Base-by-base conservation (phyloP, 2,888 invertebrate species). In the Watsonalla binaria region DNA sequence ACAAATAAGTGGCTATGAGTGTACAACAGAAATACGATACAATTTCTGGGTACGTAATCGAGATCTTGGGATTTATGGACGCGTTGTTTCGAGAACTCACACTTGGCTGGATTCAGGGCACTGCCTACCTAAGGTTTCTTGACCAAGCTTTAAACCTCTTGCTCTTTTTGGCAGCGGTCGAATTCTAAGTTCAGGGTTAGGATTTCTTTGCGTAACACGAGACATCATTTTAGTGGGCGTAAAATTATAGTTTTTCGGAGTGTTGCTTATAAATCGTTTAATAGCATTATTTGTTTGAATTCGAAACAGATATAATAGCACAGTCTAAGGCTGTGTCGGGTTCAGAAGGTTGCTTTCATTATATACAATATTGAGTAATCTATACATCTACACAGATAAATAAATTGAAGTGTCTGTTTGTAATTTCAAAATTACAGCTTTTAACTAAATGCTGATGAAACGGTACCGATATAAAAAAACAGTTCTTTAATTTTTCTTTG, bases 81-180 rank as follows among this genome's bases (percentile, higher is more conserved):
- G 80, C 79, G 81, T 78, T 77, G 76, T 78, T 68, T 69, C 72
- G 73, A 70, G 67, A 77, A 73, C 66, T 76, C 68, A 79, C 83
- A 76, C 75, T 70, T 67, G 68, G 70, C 6, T 64, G 66, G 59
- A 24, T 61, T 52, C 53, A 53, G 56, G 52, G 52, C 62, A 66
- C 70, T 76, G 24, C 24, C 24, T 24, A 24, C 24, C 24, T 24
- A 72, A 61, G 74, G 78, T 71, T 76, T 77, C 76, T 59, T 62
- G 72, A 54, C 65, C 67, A 63, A 57, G 72, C 76, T 76, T 77
- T 71, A 54, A 45, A 53, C 56, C 39, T 47, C 61, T 66, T 60
- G 51, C 42, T 6, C 14, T 52, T 65, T 69, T 73, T 49, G 49
- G 49, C 49, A 24, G 47, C 37, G 47, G 34, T 37, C 6, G 6